Evolutionary conservation across 2,113 vertebrate species (phyloP).

Genomic region (Pongo pygmaeus): DNA sequence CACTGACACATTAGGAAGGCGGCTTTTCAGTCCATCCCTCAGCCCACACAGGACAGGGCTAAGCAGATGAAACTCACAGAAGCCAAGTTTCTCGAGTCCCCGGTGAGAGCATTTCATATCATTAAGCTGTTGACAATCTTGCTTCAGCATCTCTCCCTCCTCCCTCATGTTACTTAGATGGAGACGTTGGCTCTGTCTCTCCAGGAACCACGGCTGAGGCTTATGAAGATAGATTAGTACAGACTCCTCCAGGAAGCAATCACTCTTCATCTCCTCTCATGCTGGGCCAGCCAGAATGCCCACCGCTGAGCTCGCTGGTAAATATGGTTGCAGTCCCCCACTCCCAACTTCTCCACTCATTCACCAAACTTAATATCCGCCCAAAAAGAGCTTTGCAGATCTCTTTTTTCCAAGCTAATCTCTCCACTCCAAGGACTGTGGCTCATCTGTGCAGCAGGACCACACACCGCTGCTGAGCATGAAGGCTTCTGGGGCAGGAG

Average conservation of each 20-base stretch:
- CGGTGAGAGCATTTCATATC: rapidly evolving
- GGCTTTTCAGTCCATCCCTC: background rate
- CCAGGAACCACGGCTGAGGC: background rate
- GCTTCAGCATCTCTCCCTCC: background rate
- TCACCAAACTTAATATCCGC: background rate
- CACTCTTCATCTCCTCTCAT: background rate
- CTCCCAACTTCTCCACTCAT: background rate
- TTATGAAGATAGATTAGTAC: background rate
- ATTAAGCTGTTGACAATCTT: background rate
- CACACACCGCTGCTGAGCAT: background rate
- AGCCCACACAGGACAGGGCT: background rate
- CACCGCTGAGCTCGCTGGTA: background rate
- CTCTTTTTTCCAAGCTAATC: background rate
- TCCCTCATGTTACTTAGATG: background rate
- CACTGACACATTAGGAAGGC: rapidly evolving
- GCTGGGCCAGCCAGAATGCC: background rate
- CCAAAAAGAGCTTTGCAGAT: background rate
- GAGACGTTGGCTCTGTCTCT: background rate
- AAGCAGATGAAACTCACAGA: background rate
- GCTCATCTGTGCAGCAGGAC: background rate
- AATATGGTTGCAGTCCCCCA: background rate
- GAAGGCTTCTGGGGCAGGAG: background rate
- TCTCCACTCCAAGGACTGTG: background rate
- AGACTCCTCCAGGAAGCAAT: background rate
- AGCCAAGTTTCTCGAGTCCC: background rate